Evolutionary conservation across 2,797 vertebrate genomes (phyloP), one percentile per base, ranked within the genome.

Genomic region (Acrossocheilus fasciatus): DNA sequence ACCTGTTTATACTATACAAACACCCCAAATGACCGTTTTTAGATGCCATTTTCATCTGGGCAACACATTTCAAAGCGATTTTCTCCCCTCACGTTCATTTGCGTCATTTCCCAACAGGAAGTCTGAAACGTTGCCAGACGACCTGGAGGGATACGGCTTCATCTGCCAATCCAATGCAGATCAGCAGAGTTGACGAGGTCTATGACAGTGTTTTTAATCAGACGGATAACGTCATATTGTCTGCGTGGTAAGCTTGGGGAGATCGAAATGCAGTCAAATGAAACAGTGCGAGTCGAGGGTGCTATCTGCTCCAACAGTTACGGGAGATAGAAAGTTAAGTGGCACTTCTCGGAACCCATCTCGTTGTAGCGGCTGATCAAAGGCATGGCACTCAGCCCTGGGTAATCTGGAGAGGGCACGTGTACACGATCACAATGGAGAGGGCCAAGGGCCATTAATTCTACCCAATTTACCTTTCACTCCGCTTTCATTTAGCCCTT

Each of bases 391-490:
- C 92, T 94, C 92, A 91, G 91, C 91, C 93, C 87, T 91, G 88
- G 86, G 84, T 90, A 94, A 94, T 95, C 93, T 90, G 88, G 20
- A 90, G 90, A 91, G 93, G 93, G 78, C 73, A 82, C 59, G 47
- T 23, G 8, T 66, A 82, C 78, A 20, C 82, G 12, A 88, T 85
- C 82, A 93, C 94, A 95, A 95, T 94, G 91, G 92, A 93, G 92
- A 93, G 94, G 94, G 92, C 93, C 91, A 94, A 92, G 94, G 94
- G 91, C 93, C 94, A 95, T 96, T 96, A 95, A 95, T 95, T 96
- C 94, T 93, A 92, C 91, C 94, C 94, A 96, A 96, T 96, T 95
- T 96, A 96, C 95, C 94, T 95, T 96, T 94, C 90, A 92, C 95
- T 94, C 94, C 92, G 93, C 92, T 95, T 95, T 95, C 94, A 96